Evolutionary conservation across 2,113 vertebrate species (phyloP), one percentile per base, ranked within the genome.

Genomic region (Thalassoma bifasciatum): DNA sequence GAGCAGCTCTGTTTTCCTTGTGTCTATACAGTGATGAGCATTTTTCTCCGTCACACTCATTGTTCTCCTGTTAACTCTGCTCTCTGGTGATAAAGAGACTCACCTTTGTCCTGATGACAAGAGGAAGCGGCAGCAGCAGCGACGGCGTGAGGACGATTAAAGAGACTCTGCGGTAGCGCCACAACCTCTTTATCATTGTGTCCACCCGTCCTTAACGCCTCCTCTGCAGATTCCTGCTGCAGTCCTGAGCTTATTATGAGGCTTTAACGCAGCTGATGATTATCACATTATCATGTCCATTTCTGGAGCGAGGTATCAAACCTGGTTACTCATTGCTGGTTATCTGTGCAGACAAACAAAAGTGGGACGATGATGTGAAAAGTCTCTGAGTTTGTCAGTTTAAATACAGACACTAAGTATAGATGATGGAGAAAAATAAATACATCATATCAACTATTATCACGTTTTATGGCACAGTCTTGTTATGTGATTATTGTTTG

Each of bases 81-180:
- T 37, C 24, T 49, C 8, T 5, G 13, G 1, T 49, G 4, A n/a
- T 6, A 23, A 23, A 2, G 6, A 38, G 5, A 58, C 65, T 59
- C 34, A 87, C 89, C 79, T 90, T 87, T 2, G 78, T 75, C 14
- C 56, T 17, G 2, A 77, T 10, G 1, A 87, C 19, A 0, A 86
- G 40, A 46, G 79, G 79, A 58, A 82, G 64, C 58, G 82, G 85
- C 65, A 84, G 85, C 62, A 90, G 81, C 64, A 87, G 52, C 59
- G 82, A 40, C 0, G 81, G 85, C 0, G 67, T 77, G 1, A 81
- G 2, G 22, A 77, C 0, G 3, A 81, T 54, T 12, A 87, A 10
- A 51, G 24, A 1, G 8, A 81, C 0, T 8, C n/a, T 46, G 53
- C 59, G 65, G 13, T 84, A 89, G 30, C 53, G 74, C 87, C 82